Base-by-base conservation (phyloP, 1,140 invertebrate species). In the Orius laevigatus region DNA sequence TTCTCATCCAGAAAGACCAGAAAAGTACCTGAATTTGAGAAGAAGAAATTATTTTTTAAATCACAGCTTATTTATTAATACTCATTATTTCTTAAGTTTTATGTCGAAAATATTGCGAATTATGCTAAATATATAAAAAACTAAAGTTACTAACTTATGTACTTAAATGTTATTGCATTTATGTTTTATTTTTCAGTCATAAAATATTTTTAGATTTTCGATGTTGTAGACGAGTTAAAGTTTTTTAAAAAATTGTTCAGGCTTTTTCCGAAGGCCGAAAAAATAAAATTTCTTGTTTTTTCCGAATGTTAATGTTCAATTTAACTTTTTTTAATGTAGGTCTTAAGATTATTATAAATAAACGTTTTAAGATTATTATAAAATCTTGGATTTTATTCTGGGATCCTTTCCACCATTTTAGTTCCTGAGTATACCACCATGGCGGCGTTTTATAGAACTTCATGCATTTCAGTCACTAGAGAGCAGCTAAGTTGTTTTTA, bases 71-170 rank as follows among this genome's bases (percentile, higher is more conserved):
- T 45, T 46, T 25, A 46, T 34, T 46, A 46, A 46, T 46, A 46
- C 44, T 46, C 44, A 46, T 46, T 34, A 33, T 16, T 20, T 46
- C 14, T 33, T 34, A 46, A 14, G 25, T 15, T 45, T 18, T 45
- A 45, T 45, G 18, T 3, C 8, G 14, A 35, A 46, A 9, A 33
- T 16, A 11, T n/a, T 50, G 20, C 15, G 19, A 44, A 44, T 50
- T 50, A 18, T 36, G 46, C 12, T 35, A 48, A 35, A 39, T 39
- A 25, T 48, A 38, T 16, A 42, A 45, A 43, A 47, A 52, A 52
- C 51, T 52, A 52, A 52, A 52, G 51, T 52, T 52, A 52, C 51
- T 52, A 52, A 52, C 51, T 48, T 52, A 48, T 52, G 51, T 52
- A 52, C 51, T 52, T 52, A 52, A 41, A 32, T 52, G 34, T 46